These are phyloP conservation scores for Cherax quadricarinatus DNA, from an alignment of 1,140 invertebrate genomes.

Conservation along the genomic window DNA sequence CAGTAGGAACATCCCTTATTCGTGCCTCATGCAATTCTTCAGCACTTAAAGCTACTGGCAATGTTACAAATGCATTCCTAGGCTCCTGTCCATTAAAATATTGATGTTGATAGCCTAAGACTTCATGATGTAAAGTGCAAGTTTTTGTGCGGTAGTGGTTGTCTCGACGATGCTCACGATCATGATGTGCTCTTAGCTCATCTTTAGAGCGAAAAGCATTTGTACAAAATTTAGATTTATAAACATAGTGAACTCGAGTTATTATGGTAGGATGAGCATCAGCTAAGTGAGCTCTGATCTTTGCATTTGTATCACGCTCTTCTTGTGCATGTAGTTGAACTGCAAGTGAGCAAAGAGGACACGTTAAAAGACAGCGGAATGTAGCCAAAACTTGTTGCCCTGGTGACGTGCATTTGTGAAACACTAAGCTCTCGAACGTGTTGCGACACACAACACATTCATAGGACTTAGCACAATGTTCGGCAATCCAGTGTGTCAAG, in stretches of 20 bases:
- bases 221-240: conserved; percentile 73
- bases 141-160: conserved; percentile 73
- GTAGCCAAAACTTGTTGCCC: conserved; percentile 71
- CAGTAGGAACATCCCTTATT: conserved; percentile 69
- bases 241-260: conserved; percentile 72
- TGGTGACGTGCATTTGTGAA: conserved; percentile 71
- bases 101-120: conserved; percentile 71
- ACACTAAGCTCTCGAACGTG: conserved; percentile 70
- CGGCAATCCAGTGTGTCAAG: conserved; percentile 69
- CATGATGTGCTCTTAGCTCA: conserved; percentile 71
- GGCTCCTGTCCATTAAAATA: conserved; percentile 72
- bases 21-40: conserved; percentile 67
- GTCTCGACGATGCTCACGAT: conserved; percentile 71
- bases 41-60: conserved; percentile 66
- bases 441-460: conserved; percentile 71
- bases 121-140: conserved; percentile 72
- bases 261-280: conserved; percentile 68
- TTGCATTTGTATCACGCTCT: conserved; percentile 66
- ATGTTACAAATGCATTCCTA: conserved; percentile 61
- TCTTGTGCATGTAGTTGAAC: conserved; percentile 71
- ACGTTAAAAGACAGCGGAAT: conserved; percentile 69
- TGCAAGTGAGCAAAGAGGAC: conserved; percentile 61
- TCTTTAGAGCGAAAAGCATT: conserved; percentile 73
- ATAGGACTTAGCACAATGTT: conserved; percentile 72
- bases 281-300: conserved; percentile 64